Evolutionary conservation across 2,113 vertebrate genomes (phyloP), one percentile per base, ranked within the genome.

Genomic region (Riparia riparia): DNA sequence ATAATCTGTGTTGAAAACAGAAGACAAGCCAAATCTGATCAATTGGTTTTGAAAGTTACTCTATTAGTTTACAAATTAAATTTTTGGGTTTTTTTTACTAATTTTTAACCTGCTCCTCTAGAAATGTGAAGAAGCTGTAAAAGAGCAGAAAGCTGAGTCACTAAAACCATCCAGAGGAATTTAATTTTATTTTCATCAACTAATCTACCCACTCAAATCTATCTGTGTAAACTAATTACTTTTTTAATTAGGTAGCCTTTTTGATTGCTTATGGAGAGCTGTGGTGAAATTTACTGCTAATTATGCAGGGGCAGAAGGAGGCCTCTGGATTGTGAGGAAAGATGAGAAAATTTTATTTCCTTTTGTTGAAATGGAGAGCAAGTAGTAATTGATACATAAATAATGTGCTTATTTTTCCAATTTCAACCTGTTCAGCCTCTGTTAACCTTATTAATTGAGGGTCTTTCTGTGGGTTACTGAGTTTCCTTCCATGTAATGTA

Each of bases 141-240:
- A 88, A 54, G 72, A 86, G 60, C 80, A 95, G 72, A 76, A 89
- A 95, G 72, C 83, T 26, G 68, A 95, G 72, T 81, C 80, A 86
- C 89, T 93, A 74, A 92, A 94, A 96, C 76, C 79, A 94, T 95
- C 71, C 77, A 93, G 79, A 96, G 76, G 56, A 90, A 90, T 90
- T 90, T 90, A 7, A 83, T 93, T 78, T 96, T 96, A 96, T 95
- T 96, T 97, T 96, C 51, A 90, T 96, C 92, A 95, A 90, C 88
- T 90, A 70, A 95, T 94, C 87, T 95, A 92, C 83, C 88, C 88
- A 83, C 85, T 94, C 85, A 78, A 28, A 93, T 96, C 87, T 94
- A 74, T 96, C 93, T 95, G 44, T 86, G 90, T 96, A 97, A 97
- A 94, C 93, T 93, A 97, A 96, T 97, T 97, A 96, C 88, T 94